A percentile compares a stretch with the other conserved stretches of the same genome.
Evolutionary conservation across 2,113 vertebrate species (phyloP).

Genomic region (Ictalurus furcatus): DNA sequence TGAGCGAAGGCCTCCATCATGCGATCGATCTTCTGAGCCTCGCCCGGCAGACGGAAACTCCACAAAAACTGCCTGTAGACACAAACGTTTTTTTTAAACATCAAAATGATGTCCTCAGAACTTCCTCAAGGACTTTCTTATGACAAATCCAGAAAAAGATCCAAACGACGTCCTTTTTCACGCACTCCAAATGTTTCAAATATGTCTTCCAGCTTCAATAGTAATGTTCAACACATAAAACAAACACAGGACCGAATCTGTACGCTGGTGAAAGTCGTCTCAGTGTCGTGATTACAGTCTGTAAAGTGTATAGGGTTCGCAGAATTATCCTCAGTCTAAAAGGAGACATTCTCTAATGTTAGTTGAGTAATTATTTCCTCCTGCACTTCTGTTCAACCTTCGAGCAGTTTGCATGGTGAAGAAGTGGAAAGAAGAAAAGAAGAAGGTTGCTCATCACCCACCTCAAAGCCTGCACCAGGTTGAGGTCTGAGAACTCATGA

Average conservation of each 20-base stretch:
- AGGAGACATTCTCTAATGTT: background rate
- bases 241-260: background rate
- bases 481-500: slow-evolving; percentile 90
- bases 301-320: background rate
- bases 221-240: background rate
- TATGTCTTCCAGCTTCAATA: no score
- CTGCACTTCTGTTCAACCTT: background rate
- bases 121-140: background rate
- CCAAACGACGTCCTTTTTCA: background rate
- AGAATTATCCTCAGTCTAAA: background rate
- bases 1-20: slow-evolving; percentile 97
- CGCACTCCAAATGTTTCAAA: no score
- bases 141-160: background rate
- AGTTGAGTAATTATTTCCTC: background rate
- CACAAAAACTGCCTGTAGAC: slow-evolving; percentile 86
- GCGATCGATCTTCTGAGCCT: slow-evolving; percentile 95
- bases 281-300: background rate
- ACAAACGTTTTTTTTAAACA: background rate
- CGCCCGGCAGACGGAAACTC: slow-evolving; percentile 94
- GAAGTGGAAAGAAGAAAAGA: background rate
- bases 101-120: background rate
- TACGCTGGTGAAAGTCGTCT: background rate
- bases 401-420: background rate
- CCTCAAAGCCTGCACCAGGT: slow-evolving; percentile 93
- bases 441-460: slow-evolving; percentile 52